These are phyloP conservation scores for Rhineura floridana DNA, from an alignment of 2,113 vertebrate genomes.

Conservation along the genomic window DNA sequence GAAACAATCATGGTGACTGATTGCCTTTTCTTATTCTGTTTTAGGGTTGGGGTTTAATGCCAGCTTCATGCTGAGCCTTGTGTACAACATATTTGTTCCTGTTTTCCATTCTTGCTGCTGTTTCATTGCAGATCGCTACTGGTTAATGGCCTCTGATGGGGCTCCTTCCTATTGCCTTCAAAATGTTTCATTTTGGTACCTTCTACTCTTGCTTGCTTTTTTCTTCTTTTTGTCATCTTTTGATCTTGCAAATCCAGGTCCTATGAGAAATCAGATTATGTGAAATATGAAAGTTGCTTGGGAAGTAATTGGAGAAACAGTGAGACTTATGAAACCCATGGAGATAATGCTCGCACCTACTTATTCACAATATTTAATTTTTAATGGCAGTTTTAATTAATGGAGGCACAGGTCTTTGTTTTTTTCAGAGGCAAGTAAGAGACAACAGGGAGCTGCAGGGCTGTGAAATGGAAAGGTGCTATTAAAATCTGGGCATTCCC, in stretches of 20 bases:
- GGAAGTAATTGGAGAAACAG: constrained; percentile 79
- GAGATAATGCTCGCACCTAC: constrained; percentile 81
- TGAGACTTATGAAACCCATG: constrained; percentile 78
- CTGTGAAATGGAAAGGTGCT: constrained; percentile 38
- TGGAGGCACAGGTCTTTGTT: constrained; percentile 72
- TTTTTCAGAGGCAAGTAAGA: constrained; percentile 68
- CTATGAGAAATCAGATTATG: constrained; percentile 82
- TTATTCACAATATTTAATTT: constrained; percentile 86
- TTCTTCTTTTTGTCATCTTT: constrained; percentile 62
- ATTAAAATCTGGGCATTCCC: constrained; percentile 57
- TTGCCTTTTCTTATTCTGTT: background rate
- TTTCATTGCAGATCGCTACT: constrained; percentile 47
- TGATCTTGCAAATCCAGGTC: constrained; percentile 73
- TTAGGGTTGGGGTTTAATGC: constrained; percentile 33
- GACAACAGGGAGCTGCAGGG: constrained; percentile 55
- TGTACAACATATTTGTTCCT: constrained; percentile 59
- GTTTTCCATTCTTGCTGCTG: constrained; percentile 46
- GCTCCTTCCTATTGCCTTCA: constrained; percentile 45
- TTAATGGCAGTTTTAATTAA: constrained; percentile 90
- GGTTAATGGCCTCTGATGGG: constrained; percentile 53
- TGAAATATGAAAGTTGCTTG: constrained; percentile 85
- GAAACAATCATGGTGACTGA: constrained; percentile 10
- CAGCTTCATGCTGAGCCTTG: constrained; percentile 36
- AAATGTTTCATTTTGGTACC: constrained; percentile 53
- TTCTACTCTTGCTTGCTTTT: constrained; percentile 42